Evolutionary conservation across 2,113 vertebrate genomes (phyloP).

Genomic region (Nestor notabilis): DNA sequence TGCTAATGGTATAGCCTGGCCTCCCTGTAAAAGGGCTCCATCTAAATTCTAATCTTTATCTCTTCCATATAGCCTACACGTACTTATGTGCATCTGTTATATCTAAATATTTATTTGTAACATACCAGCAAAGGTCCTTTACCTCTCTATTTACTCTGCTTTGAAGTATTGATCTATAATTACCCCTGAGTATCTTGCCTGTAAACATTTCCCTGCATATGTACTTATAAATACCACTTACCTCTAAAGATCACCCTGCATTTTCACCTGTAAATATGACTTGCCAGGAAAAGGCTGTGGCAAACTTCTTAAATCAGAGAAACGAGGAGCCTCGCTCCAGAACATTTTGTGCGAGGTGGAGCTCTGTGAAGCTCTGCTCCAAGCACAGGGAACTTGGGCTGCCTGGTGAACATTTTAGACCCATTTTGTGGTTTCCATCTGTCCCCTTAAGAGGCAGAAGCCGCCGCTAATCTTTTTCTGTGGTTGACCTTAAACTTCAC

Average conservation of each 20-base stretch:
- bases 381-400: neutral
- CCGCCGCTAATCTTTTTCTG: neutral
- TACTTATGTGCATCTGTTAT: neutral
- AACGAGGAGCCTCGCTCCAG: neutral
- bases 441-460: neutral
- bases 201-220: conserved; percentile 55
- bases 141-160: conserved; percentile 52
- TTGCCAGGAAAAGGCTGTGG: neutral
- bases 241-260: conserved; percentile 1
- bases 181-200: conserved; percentile 29
- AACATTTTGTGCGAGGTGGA: neutral
- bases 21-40: neutral
- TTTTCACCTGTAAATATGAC: conserved; percentile 51
- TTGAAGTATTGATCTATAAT: conserved; percentile 63
- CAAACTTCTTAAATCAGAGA: conserved; percentile 23
- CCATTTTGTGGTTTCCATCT: neutral
- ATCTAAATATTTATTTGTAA: conserved; percentile 60
- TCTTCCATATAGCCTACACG: neutral
- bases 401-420: neutral
- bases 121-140: conserved; percentile 32
- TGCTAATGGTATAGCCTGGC: neutral
- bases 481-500: neutral
- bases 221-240: conserved; percentile 66
- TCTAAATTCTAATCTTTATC: conserved; percentile 6
- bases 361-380: neutral